Conservation (phyloP, 2,797 vertebrate genomes). For the Aplochiton taeniatus region DNA sequence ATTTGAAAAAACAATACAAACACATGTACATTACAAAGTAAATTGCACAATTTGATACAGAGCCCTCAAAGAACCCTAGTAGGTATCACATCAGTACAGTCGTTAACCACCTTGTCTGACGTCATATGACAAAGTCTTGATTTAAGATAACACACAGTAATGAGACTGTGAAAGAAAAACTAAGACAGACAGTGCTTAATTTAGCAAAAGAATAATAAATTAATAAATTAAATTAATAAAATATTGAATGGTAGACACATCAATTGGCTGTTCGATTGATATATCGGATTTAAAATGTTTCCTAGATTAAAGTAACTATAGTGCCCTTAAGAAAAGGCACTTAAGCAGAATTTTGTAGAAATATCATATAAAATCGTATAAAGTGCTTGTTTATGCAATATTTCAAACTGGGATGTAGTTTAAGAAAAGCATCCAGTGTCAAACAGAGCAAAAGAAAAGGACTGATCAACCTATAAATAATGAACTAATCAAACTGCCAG, state of each 20-base stretch:
- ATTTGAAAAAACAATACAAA: background rate
- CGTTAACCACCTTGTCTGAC: no score
- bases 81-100: background rate
- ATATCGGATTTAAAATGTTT: background rate
- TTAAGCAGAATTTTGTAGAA: constrained; percentile 13
- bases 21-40: background rate
- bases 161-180: no score
- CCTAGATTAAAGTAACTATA: constrained; percentile 12
- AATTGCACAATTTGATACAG: constrained; percentile 1
- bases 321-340: constrained; percentile 13
- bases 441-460: background rate
- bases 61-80: background rate
- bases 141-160: no score
- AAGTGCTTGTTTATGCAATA: constrained; percentile 1
- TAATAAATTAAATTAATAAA: background rate
- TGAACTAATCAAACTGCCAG: no score
- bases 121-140: no score
- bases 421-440: background rate
- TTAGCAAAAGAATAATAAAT: no score
- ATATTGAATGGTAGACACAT: background rate
- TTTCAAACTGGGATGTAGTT: background rate
- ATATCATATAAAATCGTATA: constrained; percentile 15
- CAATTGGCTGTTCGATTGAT: background rate
- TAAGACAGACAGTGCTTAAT: no score
- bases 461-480: no score